Percentiles rank a stretch among this genome's conserved stretches.
These are phyloP conservation scores for Cottus gobio DNA, from an alignment of 2,113 vertebrate genomes.

Conservation along the genomic window DNA sequence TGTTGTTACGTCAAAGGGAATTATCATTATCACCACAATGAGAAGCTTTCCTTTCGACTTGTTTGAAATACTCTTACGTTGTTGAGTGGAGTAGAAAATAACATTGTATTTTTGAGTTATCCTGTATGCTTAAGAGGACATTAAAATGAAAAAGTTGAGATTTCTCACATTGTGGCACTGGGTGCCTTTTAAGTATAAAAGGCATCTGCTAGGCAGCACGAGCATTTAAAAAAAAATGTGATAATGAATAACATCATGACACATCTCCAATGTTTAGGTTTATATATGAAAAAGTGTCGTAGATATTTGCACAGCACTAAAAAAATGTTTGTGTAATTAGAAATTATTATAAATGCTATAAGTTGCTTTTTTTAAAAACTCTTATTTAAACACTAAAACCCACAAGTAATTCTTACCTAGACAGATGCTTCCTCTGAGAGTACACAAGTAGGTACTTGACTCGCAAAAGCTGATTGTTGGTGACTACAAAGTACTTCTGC, in stretches of 20 bases:
- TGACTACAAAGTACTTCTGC: slow-evolving; percentile 97
- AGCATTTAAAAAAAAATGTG: not conserved
- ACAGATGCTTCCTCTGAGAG: slow-evolving; percentile 89
- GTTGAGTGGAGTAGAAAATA: not conserved
- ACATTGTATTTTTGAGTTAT: not conserved
- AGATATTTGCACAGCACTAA: not conserved
- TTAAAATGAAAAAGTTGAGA: not conserved
- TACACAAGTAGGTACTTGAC: slow-evolving; percentile 97
- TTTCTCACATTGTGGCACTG: not conserved
- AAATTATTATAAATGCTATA: not conserved
- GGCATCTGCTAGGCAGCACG: not conserved
- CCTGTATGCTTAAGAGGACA: not conserved
- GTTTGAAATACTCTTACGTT: not conserved
- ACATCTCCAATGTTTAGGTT: not conserved
- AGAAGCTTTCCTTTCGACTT: not conserved
- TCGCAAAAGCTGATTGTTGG: slow-evolving; percentile 95
- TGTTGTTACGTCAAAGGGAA: not conserved
- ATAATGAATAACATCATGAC: not conserved
- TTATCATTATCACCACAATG: not conserved
- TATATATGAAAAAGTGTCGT: not conserved
- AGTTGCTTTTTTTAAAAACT: not conserved
- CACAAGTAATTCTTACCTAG: slow-evolving; percentile 83
- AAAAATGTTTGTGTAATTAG: not conserved
- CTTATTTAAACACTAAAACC: too few species aligned
- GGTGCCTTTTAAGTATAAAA: not conserved